These are phyloP conservation scores for Plecturocebus donacophilus DNA, from an alignment of 2,113 vertebrate genomes.

Conservation along the genomic window DNA sequence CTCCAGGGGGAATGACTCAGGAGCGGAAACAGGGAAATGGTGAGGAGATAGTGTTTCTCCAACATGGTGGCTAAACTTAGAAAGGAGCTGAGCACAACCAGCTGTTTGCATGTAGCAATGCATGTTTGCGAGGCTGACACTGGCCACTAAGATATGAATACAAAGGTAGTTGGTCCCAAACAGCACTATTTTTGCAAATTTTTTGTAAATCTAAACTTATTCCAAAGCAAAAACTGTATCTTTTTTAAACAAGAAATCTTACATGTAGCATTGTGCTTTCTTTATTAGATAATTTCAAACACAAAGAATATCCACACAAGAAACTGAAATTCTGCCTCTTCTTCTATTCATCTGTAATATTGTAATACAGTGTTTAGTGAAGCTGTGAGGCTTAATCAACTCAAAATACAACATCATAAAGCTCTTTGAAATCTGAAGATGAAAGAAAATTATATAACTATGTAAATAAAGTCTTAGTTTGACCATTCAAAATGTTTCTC, in stretches of 20 bases:
- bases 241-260: neutral
- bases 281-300: constrained; percentile 47
- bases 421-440: constrained; percentile 52
- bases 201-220: constrained; percentile 24
- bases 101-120: neutral
- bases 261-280: neutral
- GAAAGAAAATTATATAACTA: constrained; percentile 66
- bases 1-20: neutral
- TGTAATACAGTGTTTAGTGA: constrained; percentile 6
- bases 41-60: neutral
- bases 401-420: constrained; percentile 43
- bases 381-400: constrained; percentile 45
- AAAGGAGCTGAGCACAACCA: neutral
- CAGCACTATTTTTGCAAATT: neutral
- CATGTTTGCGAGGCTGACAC: neutral
- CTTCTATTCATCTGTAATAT: neutral
- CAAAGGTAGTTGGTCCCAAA: constrained; percentile 58
- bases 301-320: neutral
- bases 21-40: neutral
- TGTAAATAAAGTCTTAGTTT: constrained; percentile 60
- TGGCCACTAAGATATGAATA: neutral
- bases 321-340: constrained; percentile 24
- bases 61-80: neutral
- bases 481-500: constrained; percentile 41
- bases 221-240: neutral